Evolutionary conservation across 2,888 invertebrate species (phyloP).

Genomic region (Parthenolecanium corni): DNA sequence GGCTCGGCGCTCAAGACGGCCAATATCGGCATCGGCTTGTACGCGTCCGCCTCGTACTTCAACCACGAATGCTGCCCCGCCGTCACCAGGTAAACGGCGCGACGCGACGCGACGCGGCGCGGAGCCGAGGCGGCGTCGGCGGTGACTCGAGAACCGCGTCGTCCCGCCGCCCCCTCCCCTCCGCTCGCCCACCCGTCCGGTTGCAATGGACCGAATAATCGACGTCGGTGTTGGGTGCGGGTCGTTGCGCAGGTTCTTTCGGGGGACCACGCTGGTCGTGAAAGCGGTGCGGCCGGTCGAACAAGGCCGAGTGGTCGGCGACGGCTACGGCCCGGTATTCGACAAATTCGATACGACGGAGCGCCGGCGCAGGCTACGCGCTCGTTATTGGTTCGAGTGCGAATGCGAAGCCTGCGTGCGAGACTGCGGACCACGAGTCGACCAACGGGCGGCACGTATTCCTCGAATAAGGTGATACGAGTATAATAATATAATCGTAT

Average conservation of each 20-base stretch:
- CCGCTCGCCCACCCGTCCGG: no score
- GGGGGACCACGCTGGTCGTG: conserved; percentile 59
- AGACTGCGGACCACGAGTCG: conserved; percentile 60
- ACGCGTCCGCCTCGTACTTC: conserved; percentile 63
- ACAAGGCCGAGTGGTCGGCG: conserved; percentile 57
- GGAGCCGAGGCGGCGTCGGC: no score
- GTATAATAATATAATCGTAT: no score
- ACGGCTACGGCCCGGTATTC: conserved; percentile 76
- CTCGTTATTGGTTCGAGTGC: conserved; percentile 69
- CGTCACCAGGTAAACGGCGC: conserved; percentile 50
- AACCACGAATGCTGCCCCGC: conserved; percentile 76
- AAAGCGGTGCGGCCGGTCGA: conserved; percentile 53
- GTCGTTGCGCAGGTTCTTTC: conserved; percentile 51
- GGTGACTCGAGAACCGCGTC: no score
- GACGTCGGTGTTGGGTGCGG: no score
- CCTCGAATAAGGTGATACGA: no score
- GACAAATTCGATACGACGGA: conserved; percentile 45
- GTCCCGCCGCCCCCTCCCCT: no score
- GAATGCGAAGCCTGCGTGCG: conserved; percentile 58
- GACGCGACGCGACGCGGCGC: not conserved
- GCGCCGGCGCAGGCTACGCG: conserved; percentile 52
- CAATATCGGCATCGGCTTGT: conserved; percentile 59
- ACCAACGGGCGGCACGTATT: not conserved
- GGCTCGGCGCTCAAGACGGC: conserved; percentile 41
- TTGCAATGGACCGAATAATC: no score